Percentiles rank a stretch among this genome's conserved stretches.
phyloP scores from a whole-genome alignment of 2,888 invertebrate genomes.

The Linnaemya vulpina region DNA sequence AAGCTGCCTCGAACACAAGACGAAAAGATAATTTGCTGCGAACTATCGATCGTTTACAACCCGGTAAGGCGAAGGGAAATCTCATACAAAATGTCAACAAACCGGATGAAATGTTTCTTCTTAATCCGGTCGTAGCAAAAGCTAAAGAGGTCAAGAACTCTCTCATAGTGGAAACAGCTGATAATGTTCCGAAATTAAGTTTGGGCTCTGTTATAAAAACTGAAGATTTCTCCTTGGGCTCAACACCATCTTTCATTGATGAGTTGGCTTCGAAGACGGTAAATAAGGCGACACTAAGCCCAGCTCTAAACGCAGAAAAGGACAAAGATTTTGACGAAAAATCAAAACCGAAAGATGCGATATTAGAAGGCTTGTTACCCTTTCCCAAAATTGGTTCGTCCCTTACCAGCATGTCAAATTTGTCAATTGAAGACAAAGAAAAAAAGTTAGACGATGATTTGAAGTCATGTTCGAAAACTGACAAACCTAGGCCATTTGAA shows the following conservation, averaged over 20 bases:
- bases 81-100: constrained; percentile 88
- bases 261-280: constrained; percentile 80
- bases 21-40: constrained; percentile 88
- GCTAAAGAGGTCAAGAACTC: constrained; percentile 85
- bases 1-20: constrained; percentile 82
- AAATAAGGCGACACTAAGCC: constrained; percentile 54
- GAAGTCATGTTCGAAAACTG: constrained; percentile 10
- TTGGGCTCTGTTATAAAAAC: constrained; percentile 92
- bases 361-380: constrained; percentile 65
- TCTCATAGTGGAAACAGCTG: constrained; percentile 85
- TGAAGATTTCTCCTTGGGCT: constrained; percentile 86
- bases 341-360: constrained; percentile 57
- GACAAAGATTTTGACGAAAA: constrained; percentile 75
- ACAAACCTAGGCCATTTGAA: constrained; percentile 67
- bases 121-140: constrained; percentile 82
- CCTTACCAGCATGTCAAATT: constrained; percentile 47
- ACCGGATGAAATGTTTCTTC: constrained; percentile 85
- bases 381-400: constrained; percentile 60
- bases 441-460: constrained; percentile 65
- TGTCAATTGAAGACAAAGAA: constrained; percentile 61
- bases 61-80: constrained; percentile 94
- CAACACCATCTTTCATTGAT: constrained; percentile 87
- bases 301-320: constrained; percentile 40
- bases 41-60: constrained; percentile 92
- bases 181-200: constrained; percentile 91